Evolutionary conservation across 2,888 invertebrate genomes (phyloP), one percentile per base, ranked within the genome.

Genomic region (Parnassius mnemosyne): DNA sequence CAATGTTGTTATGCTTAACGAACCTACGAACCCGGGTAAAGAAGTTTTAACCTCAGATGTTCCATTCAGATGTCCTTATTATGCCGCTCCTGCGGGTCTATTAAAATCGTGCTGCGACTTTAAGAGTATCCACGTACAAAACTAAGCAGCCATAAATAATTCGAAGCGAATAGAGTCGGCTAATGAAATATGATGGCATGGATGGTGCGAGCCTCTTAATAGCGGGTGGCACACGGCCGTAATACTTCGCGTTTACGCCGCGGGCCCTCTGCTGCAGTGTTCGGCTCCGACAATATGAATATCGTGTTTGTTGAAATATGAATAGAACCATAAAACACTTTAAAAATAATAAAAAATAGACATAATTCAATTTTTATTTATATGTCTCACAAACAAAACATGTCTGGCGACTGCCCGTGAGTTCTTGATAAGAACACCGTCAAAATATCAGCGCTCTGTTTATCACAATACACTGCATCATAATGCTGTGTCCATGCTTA

Each of bases 111-210:
- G 71, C 72, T 74, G 75, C 78, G 78, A 81, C 82, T 78, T 80
- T 84, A 78, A 82, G 76, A 82, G 81, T 81, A 79, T 81, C 79
- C 79, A 75, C 75, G 77, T 77, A 85, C 83, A 83, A 84, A 84
- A 84, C 80, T 83, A 78, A 84, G 82, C 79, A 74, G 77, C 76
- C 81, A 84, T 89, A 89, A 90, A 89, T 89, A 87, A 86, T 80
- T 74, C 69, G 78, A 79, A 67, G 81, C 80, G 81, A 82, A 80
- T 79, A 76, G 77, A 85, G 83, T 81, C 81, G 73, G 73, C 84
- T 88, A 89, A 89, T 90, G 89, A 89, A 87, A 89, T 89, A 89
- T 82, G 81, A 81, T 78, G 80, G 78, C 77, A 72, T 67, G 68
- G 77, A 79, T 76, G 72, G 78, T 78, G 73, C 78, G 68, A 64